A percentile compares a stretch with the other conserved stretches of the same genome.
These are phyloP conservation scores for Cryptotermes secundus DNA, from an alignment of 1,140 invertebrate genomes.

Conservation along the genomic window DNA sequence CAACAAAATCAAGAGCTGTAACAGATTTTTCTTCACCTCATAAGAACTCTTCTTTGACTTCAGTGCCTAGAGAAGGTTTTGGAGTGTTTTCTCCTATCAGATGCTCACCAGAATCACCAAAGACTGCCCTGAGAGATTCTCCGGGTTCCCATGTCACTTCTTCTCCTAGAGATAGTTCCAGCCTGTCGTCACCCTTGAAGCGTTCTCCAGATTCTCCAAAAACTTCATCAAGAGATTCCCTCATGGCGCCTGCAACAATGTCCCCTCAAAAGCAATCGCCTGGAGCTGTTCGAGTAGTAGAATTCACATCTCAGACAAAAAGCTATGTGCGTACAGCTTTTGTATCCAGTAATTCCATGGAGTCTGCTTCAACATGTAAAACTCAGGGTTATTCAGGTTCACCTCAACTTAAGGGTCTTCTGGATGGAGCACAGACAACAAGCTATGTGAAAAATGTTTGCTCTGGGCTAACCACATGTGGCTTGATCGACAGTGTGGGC, in stretches of 20 bases:
- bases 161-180: background rate
- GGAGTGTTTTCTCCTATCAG: background rate
- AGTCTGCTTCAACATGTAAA: background rate
- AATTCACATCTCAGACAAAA: slow-evolving; percentile 47
- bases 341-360: slow-evolving; percentile 33
- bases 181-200: background rate
- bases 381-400: background rate
- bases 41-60: background rate
- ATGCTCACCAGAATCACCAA: slow-evolving; percentile 22
- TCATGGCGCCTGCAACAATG: background rate
- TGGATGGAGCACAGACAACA: background rate
- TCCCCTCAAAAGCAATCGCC: slow-evolving; percentile 43
- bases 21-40: background rate
- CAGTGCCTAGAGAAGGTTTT: background rate
- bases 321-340: slow-evolving; percentile 43
- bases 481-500: background rate
- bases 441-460: background rate
- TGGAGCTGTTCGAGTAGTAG: slow-evolving; percentile 41
- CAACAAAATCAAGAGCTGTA: background rate
- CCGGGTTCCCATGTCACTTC: background rate
- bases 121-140: background rate
- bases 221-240: slow-evolving; percentile 17
- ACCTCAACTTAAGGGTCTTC: background rate
- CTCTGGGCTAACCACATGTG: background rate
- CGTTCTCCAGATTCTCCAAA: slow-evolving; percentile 10